A percentile compares a stretch with the other conserved stretches of the same genome.
Conservation (phyloP, 2,888 invertebrate species). For the Lutraria lutraria region DNA sequence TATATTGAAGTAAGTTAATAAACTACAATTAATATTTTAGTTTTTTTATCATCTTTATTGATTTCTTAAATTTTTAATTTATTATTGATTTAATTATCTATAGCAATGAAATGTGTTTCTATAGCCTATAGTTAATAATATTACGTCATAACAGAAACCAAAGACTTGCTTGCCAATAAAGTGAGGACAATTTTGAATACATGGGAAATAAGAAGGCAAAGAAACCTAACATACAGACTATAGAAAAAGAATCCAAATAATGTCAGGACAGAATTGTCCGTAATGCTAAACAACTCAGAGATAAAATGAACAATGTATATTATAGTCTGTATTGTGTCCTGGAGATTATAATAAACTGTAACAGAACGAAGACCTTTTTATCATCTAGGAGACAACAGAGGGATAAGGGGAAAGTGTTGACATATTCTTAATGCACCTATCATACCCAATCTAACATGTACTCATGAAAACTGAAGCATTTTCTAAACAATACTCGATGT, state of each 20-base stretch:
- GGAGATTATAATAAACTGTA: conserved; percentile 15
- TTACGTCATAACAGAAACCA: background rate
- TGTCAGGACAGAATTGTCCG: background rate
- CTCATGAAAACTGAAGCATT: background rate
- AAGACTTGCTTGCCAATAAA: conserved; percentile 8
- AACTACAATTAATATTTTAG: no score
- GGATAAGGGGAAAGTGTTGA: background rate
- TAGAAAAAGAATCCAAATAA: conserved; percentile 8
- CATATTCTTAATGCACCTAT: conserved; percentile 4
- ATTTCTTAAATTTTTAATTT: no score
- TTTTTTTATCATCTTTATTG: no score
- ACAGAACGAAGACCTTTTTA: conserved; percentile 6
- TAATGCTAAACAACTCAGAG: background rate
- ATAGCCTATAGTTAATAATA: no score
- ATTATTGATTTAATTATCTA: no score
- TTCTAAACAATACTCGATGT: background rate
- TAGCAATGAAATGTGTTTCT: no score
- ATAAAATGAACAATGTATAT: conserved; percentile 8
- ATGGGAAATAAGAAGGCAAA: conserved; percentile 9
- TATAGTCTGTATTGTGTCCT: background rate
- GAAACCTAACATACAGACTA: conserved; percentile 8
- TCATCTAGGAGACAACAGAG: conserved; percentile 17
- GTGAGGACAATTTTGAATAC: conserved; percentile 12
- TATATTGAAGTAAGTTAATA: no score
- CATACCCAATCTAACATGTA: conserved; percentile 8